Base-by-base conservation (phyloP, 2,888 invertebrate species). In the Oscheius sp. region DNA sequence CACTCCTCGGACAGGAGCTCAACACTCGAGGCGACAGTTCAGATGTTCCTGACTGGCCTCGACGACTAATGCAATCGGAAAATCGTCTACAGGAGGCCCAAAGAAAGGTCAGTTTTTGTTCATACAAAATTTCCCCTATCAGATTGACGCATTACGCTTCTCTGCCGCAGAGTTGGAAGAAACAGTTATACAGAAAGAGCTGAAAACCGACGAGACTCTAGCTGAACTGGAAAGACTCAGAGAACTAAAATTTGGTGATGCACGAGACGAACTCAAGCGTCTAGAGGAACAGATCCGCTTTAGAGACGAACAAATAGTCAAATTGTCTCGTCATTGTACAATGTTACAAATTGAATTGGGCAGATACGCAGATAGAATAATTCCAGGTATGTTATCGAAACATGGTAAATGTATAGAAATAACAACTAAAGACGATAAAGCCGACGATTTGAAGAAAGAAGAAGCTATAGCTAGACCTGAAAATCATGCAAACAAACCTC, bases 251-350 rank as follows among this genome's bases (percentile, higher is more conserved):
- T 83, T 79, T 44, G 83, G 83, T 14, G 70, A 68, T 44, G 72
- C 75, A 0, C 63, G 75, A 44, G 72, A 71, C 2, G 78, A 83
- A 67, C 68, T 83, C 0, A 20, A 49, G 6, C 47, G 72, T 2
- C 62, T 84, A n/a, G 76, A 81, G 47, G 72, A 70, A 33, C 83
- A 83, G 61, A 62, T 83, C n/a, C 70, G 74, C 51, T 82, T 76
- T 69, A 74, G 84, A 6, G 82, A 84, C 47, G 74, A 76, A n/a
- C 85, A 85, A 57, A 80, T 85, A 51, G 63, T 68, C 24, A 66
- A 82, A 59, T 67, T 85, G 30, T 79, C 74, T 30, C 73, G 73
- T 20, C 78, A 80, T 38, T 84, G 83, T 63, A 80, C 82, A 9
- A 64, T 82, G 47, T 61, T 85, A 32, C 82, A 85, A 57, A 66